Conservation (phyloP, 2,113 vertebrate species). For the Oncorhynchus clarkii region DNA sequence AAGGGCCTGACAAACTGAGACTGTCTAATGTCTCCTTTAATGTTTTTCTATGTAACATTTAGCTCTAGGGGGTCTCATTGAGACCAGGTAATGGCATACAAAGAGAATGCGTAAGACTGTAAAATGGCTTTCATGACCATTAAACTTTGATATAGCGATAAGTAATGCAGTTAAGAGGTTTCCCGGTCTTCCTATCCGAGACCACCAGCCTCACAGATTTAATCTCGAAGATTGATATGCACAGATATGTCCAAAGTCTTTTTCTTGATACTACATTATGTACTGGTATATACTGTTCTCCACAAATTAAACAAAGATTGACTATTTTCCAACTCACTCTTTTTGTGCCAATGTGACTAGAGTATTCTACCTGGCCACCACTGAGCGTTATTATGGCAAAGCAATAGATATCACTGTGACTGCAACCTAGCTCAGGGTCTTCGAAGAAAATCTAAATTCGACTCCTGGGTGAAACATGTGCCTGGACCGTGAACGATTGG, state of each 20-base stretch:
- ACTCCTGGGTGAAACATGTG: constrained; percentile 30
- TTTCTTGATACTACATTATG: no score
- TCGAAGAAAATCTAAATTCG: constrained; percentile 60
- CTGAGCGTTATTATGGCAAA: constrained; percentile 30
- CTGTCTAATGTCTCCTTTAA: constrained; percentile 53
- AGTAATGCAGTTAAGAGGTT: constrained; percentile 54
- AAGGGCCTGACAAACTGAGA: constrained; percentile 34
- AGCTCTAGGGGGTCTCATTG: constrained; percentile 48
- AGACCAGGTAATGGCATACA: constrained; percentile 46
- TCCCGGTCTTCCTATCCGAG: constrained; percentile 27
- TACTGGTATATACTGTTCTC: no score
- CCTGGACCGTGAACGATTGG: constrained; percentile 37
- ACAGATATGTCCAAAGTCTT: constrained; percentile 51
- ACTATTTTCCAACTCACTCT: no score
- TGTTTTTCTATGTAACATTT: constrained; percentile 51
- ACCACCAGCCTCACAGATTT: constrained; percentile 41
- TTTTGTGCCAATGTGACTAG: no score
- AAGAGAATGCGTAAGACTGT: constrained; percentile 36
- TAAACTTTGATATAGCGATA: constrained; percentile 64
- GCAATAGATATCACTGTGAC: constrained; percentile 16
- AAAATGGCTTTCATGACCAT: constrained; percentile 55
- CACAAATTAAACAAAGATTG: no score
- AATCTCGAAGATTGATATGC: constrained; percentile 42
- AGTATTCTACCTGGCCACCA: no score
- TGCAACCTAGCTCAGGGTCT: constrained; percentile 37